Conservation (phyloP, 2,797 vertebrate species). For the Tokudaia muenninki region DNA sequence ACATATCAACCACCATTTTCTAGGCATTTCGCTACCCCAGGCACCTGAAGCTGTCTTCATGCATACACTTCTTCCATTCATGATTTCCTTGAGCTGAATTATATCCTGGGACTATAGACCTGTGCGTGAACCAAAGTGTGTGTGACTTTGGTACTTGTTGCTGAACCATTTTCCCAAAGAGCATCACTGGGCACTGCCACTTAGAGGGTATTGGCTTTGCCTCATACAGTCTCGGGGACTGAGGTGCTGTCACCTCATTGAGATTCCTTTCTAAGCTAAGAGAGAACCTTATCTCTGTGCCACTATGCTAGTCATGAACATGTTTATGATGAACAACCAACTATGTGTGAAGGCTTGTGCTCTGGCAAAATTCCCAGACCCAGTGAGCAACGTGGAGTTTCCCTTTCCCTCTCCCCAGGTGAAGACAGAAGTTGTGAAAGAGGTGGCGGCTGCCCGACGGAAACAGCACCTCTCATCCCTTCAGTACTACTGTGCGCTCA, state of each 20-base stretch:
- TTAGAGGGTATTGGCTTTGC: neutral
- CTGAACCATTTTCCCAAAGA: neutral
- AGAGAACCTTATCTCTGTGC: neutral
- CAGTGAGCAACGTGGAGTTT: neutral
- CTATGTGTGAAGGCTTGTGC: neutral
- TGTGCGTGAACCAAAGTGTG: accelerated
- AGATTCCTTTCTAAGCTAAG: neutral
- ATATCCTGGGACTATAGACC: neutral
- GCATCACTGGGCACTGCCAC: accelerated
- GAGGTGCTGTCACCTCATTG: neutral
- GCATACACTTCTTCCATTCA: neutral
- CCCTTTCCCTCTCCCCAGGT: slow-evolving; percentile 87
- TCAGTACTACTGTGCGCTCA: slow-evolving; percentile 98
- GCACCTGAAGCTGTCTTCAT: neutral
- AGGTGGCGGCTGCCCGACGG: slow-evolving; percentile 95
- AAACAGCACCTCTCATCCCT: slow-evolving; percentile 97
- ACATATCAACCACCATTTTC: neutral
- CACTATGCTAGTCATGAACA: neutral
- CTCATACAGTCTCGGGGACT: accelerated
- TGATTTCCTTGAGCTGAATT: slow-evolving; percentile 10
- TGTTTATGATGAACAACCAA: neutral
- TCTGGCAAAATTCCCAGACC: accelerated
- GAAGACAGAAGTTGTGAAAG: slow-evolving; percentile 94
- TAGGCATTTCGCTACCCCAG: neutral
- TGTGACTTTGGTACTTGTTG: neutral